These are phyloP conservation scores for Cyanoderma ruficeps DNA, from an alignment of 2,113 vertebrate species.

Conservation along the genomic window DNA sequence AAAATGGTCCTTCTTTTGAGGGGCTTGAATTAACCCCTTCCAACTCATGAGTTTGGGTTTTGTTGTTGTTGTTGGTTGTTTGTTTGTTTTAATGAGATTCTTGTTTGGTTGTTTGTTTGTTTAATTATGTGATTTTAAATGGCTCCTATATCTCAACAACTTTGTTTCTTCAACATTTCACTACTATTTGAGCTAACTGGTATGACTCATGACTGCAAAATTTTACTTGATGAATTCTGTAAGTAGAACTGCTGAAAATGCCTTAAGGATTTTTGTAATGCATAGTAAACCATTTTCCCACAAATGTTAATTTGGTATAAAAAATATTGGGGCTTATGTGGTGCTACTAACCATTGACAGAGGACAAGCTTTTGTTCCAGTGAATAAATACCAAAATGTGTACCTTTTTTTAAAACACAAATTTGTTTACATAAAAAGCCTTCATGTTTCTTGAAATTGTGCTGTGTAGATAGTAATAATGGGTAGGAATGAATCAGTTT, in stretches of 20 bases:
- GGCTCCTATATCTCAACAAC: background rate
- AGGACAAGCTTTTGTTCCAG: background rate
- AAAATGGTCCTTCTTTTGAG: background rate
- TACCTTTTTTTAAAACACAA: background rate
- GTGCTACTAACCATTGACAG: background rate
- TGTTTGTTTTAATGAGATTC: background rate
- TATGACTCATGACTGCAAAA: background rate
- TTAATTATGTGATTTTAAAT: background rate
- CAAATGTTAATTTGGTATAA: background rate
- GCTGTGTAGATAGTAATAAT: background rate
- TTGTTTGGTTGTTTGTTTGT: background rate
- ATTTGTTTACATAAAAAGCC: background rate
- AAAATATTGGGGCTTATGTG: accelerated
- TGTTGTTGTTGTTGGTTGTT: background rate
- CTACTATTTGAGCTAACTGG: background rate
- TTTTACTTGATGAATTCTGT: background rate
- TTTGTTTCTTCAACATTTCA: background rate
- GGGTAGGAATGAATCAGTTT: background rate
- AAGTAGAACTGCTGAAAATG: background rate
- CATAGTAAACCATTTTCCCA: background rate
- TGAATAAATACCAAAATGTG: background rate
- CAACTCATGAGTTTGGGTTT: background rate
- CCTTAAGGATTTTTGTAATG: background rate
- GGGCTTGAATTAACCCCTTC: background rate
- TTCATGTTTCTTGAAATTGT: background rate